Percentiles rank a stretch among this genome's conserved stretches.
Evolutionary conservation across 2,113 vertebrate species (phyloP).

Genomic region (Kryptolebias marmoratus): DNA sequence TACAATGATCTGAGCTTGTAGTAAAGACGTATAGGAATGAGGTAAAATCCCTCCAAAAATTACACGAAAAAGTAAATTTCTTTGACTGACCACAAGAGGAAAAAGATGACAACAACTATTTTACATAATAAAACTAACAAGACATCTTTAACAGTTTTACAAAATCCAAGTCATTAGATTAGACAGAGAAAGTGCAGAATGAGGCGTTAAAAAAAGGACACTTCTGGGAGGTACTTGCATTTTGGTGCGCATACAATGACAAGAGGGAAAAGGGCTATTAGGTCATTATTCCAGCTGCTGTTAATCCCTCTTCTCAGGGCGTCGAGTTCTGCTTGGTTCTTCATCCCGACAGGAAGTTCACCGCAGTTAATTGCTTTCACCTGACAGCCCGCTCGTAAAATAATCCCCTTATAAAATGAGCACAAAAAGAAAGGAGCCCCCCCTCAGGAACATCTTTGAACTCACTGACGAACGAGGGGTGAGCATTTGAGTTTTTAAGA

Average conservation of each 20-base stretch:
- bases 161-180: neutral
- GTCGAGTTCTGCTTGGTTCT: constrained; percentile 14
- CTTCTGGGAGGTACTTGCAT: neutral
- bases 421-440: neutral
- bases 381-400: constrained; percentile 41
- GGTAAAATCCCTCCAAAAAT: neutral
- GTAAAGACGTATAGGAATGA: neutral
- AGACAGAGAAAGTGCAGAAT: neutral
- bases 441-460: constrained; percentile 18
- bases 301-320: constrained; percentile 44
- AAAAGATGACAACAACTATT: neutral
- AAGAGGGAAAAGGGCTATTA: neutral
- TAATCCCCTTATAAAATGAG: constrained; percentile 47
- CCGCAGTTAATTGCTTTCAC: constrained; percentile 60
- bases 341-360: constrained; percentile 49
- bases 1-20: neutral
- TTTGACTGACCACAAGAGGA: neutral
- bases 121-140: neutral
- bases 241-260: neutral
- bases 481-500: constrained; percentile 35
- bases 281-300: constrained; percentile 21
- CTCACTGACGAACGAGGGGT: constrained; percentile 37
- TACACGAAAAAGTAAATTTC: neutral
- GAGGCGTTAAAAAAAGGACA: too few species aligned
- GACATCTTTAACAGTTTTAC: neutral